These are phyloP conservation scores for Colaptes auratus DNA, from an alignment of 2,113 vertebrate genomes.

Conservation along the genomic window DNA sequence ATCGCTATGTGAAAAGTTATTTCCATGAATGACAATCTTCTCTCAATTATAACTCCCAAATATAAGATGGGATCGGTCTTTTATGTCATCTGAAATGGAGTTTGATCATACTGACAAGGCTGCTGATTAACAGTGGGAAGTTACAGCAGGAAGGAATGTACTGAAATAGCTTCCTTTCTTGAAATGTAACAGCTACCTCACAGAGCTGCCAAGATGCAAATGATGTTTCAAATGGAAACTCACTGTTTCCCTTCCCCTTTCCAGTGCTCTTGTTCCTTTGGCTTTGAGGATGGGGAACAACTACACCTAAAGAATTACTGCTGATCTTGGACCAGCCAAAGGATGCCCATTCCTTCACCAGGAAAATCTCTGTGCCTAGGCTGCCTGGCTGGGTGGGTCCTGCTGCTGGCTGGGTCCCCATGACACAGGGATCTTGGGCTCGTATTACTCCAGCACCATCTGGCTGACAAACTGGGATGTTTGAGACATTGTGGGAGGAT, in stretches of 20 bases:
- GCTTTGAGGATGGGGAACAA: neutral
- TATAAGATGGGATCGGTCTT: conserved; percentile 50
- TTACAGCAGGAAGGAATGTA: conserved; percentile 46
- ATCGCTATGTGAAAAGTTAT: conserved; percentile 22
- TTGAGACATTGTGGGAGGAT: neutral
- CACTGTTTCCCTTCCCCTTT: conserved; percentile 52
- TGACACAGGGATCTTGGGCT: neutral
- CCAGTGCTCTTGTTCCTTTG: conserved; percentile 55
- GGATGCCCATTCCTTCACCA: neutral
- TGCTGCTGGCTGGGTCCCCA: neutral
- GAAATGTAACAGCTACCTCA: conserved; percentile 55
- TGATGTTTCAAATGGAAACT: conserved; percentile 42
- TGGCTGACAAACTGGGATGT: conserved; percentile 24
- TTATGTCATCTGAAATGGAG: conserved; percentile 61
- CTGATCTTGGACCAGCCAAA: neutral
- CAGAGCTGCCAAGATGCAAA: conserved; percentile 66
- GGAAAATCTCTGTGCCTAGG: neutral
- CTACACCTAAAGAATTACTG: neutral
- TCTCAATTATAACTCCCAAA: conserved; percentile 63
- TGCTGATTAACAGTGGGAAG: conserved; percentile 69
- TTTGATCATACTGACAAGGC: conserved; percentile 68
- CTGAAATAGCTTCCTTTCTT: conserved; percentile 57
- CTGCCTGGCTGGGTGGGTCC: neutral
- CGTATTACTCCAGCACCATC: conserved; percentile 45
- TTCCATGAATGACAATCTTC: conserved; percentile 67